Conservation (phyloP, 2,888 invertebrate species). For the Ypsolopha sequella region DNA sequence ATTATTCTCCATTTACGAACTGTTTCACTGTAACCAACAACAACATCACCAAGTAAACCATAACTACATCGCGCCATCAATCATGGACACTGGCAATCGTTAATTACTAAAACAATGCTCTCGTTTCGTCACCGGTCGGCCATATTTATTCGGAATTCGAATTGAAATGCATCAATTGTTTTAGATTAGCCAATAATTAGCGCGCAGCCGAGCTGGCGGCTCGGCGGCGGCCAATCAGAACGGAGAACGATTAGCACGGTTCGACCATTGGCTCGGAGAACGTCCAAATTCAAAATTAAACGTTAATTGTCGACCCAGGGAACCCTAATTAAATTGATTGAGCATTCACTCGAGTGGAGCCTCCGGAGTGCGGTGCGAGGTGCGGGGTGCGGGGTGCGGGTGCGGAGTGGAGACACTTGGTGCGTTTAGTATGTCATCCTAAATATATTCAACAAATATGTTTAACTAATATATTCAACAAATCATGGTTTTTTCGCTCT, state of each 20-base stretch:
- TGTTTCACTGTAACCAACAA: too few relatives aligned
- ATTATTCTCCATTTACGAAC: too few relatives aligned
- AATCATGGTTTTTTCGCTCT: too few relatives aligned
- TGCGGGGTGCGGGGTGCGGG: neutral
- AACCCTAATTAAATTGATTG: slow-evolving; percentile 46
- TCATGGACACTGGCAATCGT: neutral
- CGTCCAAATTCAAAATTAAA: slow-evolving; percentile 31
- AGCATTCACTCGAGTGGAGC: slow-evolving; percentile 20
- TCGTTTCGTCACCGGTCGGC: slow-evolving; percentile 18
- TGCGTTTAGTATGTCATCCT: too few relatives aligned
- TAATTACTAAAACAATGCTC: slow-evolving; percentile 1
- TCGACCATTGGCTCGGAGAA: slow-evolving; percentile 31
- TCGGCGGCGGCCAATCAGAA: slow-evolving; percentile 40
- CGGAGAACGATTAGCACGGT: slow-evolving; percentile 22
- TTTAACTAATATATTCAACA: too few relatives aligned
- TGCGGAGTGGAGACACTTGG: neutral
- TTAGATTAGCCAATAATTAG: slow-evolving; percentile 51
- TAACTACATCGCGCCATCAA: neutral
- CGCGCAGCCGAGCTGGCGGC: slow-evolving; percentile 19
- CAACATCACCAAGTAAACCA: neutral
- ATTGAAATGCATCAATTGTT: slow-evolving; percentile 28
- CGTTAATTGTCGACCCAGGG: slow-evolving; percentile 22
- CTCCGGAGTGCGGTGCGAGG: neutral
- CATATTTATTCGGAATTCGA: slow-evolving; percentile 1
- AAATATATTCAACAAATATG: too few relatives aligned